Evolutionary conservation across 2,113 vertebrate genomes (phyloP).

Genomic region (Gasterosteus aculeatus): DNA sequence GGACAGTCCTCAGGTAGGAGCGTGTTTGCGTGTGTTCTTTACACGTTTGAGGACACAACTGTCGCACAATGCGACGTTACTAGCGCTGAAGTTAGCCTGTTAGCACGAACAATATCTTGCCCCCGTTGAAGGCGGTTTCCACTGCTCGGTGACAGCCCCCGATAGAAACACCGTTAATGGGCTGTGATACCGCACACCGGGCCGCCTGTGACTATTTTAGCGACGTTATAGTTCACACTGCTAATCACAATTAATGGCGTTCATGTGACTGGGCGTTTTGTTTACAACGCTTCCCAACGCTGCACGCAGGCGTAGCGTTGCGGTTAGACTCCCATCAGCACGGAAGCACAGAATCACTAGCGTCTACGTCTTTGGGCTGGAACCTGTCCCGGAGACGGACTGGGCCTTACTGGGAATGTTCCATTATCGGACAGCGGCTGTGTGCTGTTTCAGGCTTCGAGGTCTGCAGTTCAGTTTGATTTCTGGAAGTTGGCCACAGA

Average conservation of each 20-base stretch:
- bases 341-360: neutral
- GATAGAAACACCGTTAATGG: slow-evolving; percentile 25
- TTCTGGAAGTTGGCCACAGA: neutral
- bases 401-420: slow-evolving; percentile 47
- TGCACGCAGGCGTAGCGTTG: neutral
- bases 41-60: neutral
- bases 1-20: slow-evolving; percentile 95
- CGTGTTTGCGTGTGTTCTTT: neutral
- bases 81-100: slow-evolving; percentile 20
- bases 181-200: neutral
- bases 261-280: neutral
- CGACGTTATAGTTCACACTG: neutral
- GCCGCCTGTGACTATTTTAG: neutral
- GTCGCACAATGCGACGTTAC: neutral
- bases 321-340: neutral
- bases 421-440: slow-evolving; percentile 7
- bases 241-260: neutral
- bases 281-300: slow-evolving; percentile 7
- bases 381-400: slow-evolving; percentile 6
- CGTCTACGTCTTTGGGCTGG: neutral
- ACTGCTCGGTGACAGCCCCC: slow-evolving; percentile 66
- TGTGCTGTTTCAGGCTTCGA: neutral
- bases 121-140: slow-evolving; percentile 36
- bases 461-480: neutral
- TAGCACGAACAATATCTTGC: slow-evolving; percentile 29